Conservation (phyloP, 2,113 vertebrate species). For the Grallaria varia region DNA sequence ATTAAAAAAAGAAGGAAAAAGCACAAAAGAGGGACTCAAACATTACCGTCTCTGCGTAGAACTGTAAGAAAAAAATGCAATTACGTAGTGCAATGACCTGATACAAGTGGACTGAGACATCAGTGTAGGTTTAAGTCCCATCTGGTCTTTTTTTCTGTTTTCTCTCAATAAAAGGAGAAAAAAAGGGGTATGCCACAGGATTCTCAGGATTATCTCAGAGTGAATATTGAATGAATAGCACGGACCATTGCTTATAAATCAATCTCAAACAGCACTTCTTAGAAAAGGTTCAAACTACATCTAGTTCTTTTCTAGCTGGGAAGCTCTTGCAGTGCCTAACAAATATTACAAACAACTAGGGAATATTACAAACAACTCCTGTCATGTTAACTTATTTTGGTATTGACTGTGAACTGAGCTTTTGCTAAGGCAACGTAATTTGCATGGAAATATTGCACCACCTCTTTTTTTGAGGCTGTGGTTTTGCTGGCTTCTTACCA, state of each 20-base stretch:
- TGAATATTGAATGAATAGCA: background rate
- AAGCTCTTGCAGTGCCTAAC: background rate
- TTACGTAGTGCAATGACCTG: background rate
- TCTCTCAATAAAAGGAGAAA: background rate
- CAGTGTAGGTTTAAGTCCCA: background rate
- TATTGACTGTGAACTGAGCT: background rate
- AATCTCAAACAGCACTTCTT: background rate
- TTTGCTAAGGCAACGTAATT: background rate
- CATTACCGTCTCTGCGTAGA: background rate
- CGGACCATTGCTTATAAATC: background rate
- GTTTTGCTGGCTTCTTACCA: background rate
- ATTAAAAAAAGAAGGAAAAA: background rate
- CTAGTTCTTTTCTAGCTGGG: background rate
- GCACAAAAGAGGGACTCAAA: background rate
- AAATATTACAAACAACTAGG: background rate
- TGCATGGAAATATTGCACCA: background rate
- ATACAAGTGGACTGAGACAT: background rate
- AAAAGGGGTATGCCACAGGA: background rate
- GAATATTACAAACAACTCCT: background rate
- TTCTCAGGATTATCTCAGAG: background rate
- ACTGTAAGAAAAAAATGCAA: background rate
- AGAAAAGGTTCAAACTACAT: background rate
- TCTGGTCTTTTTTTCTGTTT: background rate
- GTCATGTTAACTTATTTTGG: background rate
- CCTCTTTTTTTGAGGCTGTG: background rate